Base-by-base conservation (phyloP, 2,797 vertebrate species). In the Sebastes itinus region DNA sequence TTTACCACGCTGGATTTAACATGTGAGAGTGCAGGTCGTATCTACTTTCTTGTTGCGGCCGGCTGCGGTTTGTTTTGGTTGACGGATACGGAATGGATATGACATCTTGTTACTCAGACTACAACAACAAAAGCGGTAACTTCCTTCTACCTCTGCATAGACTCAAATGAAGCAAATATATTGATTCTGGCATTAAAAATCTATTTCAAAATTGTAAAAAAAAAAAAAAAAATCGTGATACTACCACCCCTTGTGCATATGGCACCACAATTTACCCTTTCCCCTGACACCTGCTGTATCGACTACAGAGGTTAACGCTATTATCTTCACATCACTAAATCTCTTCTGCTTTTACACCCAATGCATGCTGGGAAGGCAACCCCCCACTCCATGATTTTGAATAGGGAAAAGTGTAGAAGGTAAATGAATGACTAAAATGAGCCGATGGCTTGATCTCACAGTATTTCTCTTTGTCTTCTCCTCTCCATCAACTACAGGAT, bases 281-380 rank as follows among this genome's bases (percentile, higher is more conserved):
- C 49, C 30, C 14, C 49, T 35, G 58, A 49, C 25, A 78, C 63
- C 38, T 71, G 56, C 62, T 75, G 14, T 27, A n/a, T 67, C 1
- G 28, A 42, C 61, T 23, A 18, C 23, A 87, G 71, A 67, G 65
- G 65, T 80, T 75, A 72, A 77, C 22, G 52, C 14, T n/a, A 33
- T 84, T 88, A 78, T 66, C 49, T 54, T 78, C 7, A 61, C 52
- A 49, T 72, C 33, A 32, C 42, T 63, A 67, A n/a, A 72, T 74
- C 55, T 64, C 38, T 28, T 68, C n/a, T 62, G 72, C 13, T 77
- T 77, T 46, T 67, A 14, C 70, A 42, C 25, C 46, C 52, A 62
- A n/a, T 55, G 35, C 42, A 72, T 54, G 68, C 62, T 54, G 25
- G 35, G 71, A 72, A 20, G 20, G 10, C 20, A 65, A 42, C 5